Evolutionary conservation across 2,113 vertebrate genomes (phyloP).

Genomic region (Tursiops truncatus): DNA sequence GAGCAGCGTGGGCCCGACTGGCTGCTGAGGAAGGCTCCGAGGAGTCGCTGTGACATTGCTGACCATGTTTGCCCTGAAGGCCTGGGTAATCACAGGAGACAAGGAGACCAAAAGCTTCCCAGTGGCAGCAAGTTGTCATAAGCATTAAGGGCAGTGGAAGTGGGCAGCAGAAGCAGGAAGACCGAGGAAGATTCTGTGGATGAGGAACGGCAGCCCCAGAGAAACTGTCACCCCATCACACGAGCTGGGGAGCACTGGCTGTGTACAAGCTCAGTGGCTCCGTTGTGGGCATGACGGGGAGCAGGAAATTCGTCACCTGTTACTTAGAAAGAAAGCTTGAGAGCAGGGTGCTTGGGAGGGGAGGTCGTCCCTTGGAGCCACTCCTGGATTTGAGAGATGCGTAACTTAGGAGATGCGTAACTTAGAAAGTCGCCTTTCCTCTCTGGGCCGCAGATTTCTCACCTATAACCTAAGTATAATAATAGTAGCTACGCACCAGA

Average conservation of each 20-base stretch:
- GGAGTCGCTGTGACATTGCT: neutral
- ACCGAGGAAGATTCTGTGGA: accelerated
- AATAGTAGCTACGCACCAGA: accelerated
- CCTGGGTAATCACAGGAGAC: neutral
- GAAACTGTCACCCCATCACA: accelerated
- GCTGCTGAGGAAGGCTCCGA: neutral
- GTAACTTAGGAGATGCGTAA: neutral
- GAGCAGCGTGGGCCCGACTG: neutral
- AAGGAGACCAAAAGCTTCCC: neutral
- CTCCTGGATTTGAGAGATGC: neutral
- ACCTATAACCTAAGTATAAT: neutral
- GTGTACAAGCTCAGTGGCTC: neutral
- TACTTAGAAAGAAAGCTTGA: neutral
- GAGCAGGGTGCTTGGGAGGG: neutral
- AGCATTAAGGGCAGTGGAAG: neutral
- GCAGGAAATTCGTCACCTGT: too few relatives aligned
- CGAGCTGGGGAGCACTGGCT: neutral
- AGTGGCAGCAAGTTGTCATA: neutral
- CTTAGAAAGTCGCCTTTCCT: neutral
- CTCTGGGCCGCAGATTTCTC: neutral
- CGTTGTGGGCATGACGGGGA: neutral
- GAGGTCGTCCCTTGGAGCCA: neutral
- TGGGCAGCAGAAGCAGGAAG: neutral
- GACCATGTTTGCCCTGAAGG: neutral
- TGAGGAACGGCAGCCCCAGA: neutral